Base-by-base conservation (phyloP, 2,113 vertebrate species). In the Notechis scutatus region DNA sequence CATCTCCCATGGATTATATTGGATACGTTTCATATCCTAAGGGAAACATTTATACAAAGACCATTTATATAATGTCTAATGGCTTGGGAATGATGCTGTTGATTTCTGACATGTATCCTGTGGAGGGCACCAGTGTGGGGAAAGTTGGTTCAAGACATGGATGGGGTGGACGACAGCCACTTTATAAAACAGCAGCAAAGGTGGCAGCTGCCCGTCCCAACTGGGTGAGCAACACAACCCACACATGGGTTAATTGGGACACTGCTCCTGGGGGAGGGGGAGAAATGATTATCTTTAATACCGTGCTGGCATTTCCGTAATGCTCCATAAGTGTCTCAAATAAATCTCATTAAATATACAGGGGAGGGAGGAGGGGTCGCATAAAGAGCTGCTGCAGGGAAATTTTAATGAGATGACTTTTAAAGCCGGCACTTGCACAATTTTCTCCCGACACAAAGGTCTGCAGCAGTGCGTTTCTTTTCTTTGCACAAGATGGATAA, bases 371-470 rank as follows among this genome's bases (percentile, higher is more conserved):
- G 89, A 93, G 92, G 92, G 81, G 89, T 90, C 56, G 45, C n/a
- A 42, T 93, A 89, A 90, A 93, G 89, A 93, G 92, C 92, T 64
- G 92, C 89, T 90, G 89, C 39, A 93, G 89, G 92, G 39, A 93
- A 93, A 93, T 90, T 93, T 93, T 93, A 93, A 93, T 90, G 92
- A 93, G 92, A 93, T 93, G 92, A 93, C 92, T 93, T 93, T 93
- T 93, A 90, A 34, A 93, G 74, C 34, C 81, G 81, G 92, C 56
- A 93, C 55, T 90, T 56, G 9, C 89, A 26, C 89, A 18, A 85
- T 93, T 90, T 89, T 64, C n/a, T 64, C 56, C 56, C 81, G 4
- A 93, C n/a, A 81, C 92, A 93, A 93, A 93, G 92, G 92, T 93
- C 92, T 90, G 81, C 92, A 29, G n/a, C 23, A 56, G n/a, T 11